A percentile compares a stretch with the other conserved stretches of the same genome.
These are phyloP conservation scores for Pogoniulus pusillus DNA, from an alignment of 2,797 vertebrate genomes.

Conservation along the genomic window DNA sequence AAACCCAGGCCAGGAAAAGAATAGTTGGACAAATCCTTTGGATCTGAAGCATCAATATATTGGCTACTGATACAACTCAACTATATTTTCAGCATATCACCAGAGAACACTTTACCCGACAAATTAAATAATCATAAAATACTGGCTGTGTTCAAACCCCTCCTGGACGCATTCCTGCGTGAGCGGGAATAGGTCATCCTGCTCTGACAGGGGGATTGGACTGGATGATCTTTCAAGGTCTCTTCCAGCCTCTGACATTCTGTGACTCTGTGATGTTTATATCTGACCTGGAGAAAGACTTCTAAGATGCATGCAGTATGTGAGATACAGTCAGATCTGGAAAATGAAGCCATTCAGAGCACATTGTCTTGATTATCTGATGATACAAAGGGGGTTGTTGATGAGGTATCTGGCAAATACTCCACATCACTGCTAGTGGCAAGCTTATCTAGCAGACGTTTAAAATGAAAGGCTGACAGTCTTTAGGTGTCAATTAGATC, in stretches of 20 bases:
- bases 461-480: slow-evolving; percentile 67
- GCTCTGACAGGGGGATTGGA: too few relatives aligned
- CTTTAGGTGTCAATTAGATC: slow-evolving; percentile 74
- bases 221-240: too few relatives aligned
- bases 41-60: background rate
- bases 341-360: slow-evolving; percentile 22
- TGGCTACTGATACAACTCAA: background rate
- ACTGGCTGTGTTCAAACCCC: background rate
- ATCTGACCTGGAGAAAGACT: background rate
- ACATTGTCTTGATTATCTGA: slow-evolving; percentile 18
- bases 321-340: background rate
- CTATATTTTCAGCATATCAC: background rate
- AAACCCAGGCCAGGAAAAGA: background rate
- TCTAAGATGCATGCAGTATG: background rate
- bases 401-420: slow-evolving; percentile 64
- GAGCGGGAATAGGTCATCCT: too few relatives aligned
- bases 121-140: background rate
- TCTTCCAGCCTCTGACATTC: too few relatives aligned
- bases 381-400: slow-evolving; percentile 49
- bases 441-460: slow-evolving; percentile 67
- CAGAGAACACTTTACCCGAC: background rate
- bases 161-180: too few relatives aligned
- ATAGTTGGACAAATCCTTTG: background rate
- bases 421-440: slow-evolving; percentile 47
- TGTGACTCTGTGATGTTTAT: background rate